Evolutionary conservation across 2,113 vertebrate species (phyloP), one percentile per base, ranked within the genome.

Genomic region (Ranitomeya imitator): DNA sequence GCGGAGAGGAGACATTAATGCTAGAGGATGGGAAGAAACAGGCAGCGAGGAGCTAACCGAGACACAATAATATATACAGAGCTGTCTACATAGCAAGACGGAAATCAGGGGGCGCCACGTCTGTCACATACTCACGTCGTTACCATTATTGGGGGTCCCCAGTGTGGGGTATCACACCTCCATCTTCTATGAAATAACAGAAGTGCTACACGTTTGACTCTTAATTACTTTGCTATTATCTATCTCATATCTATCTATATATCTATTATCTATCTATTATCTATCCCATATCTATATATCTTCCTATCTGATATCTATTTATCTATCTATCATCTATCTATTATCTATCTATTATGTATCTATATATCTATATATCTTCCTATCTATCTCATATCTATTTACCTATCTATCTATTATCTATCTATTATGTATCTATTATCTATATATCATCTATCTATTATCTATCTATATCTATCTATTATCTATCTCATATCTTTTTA

Each of bases 1-100:
- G 86, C 86, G 60, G 78, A 31, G 52, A 86, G 85, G 31, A 0
- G 6, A 86, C 37, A 69, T 90, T 57, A n/a, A 63, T 87, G 11
- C 0, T 13, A 21, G 14, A 54, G 12, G 60, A 80, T 54, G 2
- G 18, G 19, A 54, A 79, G 23, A 26, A 59, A 14, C 78, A 19
- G 54, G 11, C 37, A 2, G 37, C 2, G 2, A 37, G 52, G 52
- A 57, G 74, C 37, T 65, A 73, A 45, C 71, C 23, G 16, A 18
- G 65, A 23, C 65, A 23, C 23, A 74, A 21, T 37, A 14, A 12
- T 13, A 71, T 6, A 31, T 71, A 67, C 8, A 67, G 9, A 65
- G n/a, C 21, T 65, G 61, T 37, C 31, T 37, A 73, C 23, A 71
- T 71, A 71, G 23, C 14, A 13, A 71, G 26, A 7, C 4, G 16